Percentiles rank a stretch among this genome's conserved stretches.
phyloP scores from a whole-genome alignment of 30 jellyfish, hydroid and myxozoan species.

The Hydractinia symbiolongicarpus region DNA sequence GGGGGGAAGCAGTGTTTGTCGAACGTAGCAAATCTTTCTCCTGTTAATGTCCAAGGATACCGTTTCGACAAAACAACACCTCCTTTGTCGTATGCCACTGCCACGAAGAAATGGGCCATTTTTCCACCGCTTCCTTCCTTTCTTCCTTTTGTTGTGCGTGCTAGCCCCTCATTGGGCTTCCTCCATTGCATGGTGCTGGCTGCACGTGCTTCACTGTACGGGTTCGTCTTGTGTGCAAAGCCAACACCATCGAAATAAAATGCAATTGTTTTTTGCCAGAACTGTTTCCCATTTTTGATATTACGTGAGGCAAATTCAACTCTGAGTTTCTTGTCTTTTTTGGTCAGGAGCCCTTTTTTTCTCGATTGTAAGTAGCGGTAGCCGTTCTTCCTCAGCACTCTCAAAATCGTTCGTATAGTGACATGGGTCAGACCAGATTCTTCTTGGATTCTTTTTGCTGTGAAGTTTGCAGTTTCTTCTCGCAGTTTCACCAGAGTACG shows the following conservation, averaged over 20 bases:
- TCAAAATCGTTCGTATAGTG: slow-evolving; percentile 13
- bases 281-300: slow-evolving; percentile 4
- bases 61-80: slow-evolving; percentile 12
- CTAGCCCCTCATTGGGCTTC: slow-evolving; percentile 12
- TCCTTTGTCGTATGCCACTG: slow-evolving; percentile 39
- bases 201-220: slow-evolving; percentile 33
- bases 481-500: slow-evolving; percentile 1
- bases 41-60: no score
- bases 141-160: slow-evolving; percentile 32
- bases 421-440: slow-evolving; percentile 20
- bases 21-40: neutral
- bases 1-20: neutral
- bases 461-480: slow-evolving; percentile 22
- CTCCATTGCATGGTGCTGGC: slow-evolving; percentile 28
- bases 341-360: slow-evolving; percentile 39
- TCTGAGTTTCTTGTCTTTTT: slow-evolving; percentile 24
- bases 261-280: slow-evolving; percentile 32
- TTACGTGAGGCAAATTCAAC: slow-evolving; percentile 12
- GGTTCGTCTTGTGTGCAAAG: slow-evolving; percentile 38
- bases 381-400: slow-evolving; percentile 31
- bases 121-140: slow-evolving; percentile 41
- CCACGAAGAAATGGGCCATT: slow-evolving; percentile 30
- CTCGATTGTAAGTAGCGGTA: slow-evolving; percentile 36
- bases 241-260: slow-evolving; percentile 51
- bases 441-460: slow-evolving; percentile 26